These are phyloP conservation scores for Hyppa rectilinea DNA, from an alignment of 2,888 invertebrate genomes.

Conservation along the genomic window DNA sequence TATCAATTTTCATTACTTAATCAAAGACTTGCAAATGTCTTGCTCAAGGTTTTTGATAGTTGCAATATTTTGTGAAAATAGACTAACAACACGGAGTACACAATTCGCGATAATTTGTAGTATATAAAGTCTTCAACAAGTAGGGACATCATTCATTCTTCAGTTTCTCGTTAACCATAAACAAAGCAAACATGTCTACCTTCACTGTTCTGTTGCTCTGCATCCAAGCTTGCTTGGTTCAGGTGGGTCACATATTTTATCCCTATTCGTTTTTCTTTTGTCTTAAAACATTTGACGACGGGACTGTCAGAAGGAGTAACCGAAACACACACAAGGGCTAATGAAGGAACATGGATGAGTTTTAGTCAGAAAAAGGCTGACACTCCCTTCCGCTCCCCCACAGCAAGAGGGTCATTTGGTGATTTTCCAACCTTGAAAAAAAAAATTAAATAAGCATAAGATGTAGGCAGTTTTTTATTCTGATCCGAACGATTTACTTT, in stretches of 20 bases:
- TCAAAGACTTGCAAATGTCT: background rate
- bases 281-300: too few relatives aligned
- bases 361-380: too few relatives aligned
- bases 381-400: too few relatives aligned
- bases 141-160: background rate
- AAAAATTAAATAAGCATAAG: too few relatives aligned
- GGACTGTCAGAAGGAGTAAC: too few relatives aligned
- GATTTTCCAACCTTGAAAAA: too few relatives aligned
- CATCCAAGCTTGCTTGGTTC: constrained; percentile 62
- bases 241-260: constrained; percentile 34
- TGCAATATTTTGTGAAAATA: background rate
- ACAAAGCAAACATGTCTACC: background rate
- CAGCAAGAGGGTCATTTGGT: too few relatives aligned
- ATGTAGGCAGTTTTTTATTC: too few relatives aligned
- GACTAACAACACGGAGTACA: background rate
- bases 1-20: constrained; percentile 23
- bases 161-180: background rate
- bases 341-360: too few relatives aligned
- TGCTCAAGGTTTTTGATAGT: constrained; percentile 13
- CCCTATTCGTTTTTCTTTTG: background rate
- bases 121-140: constrained; percentile 5
- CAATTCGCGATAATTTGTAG: constrained; percentile 12
- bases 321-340: too few relatives aligned
- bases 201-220: constrained; percentile 50
- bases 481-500: too few relatives aligned